phyloP scores from a whole-genome alignment of 2,113 vertebrate species.

The Ciconia stormi region DNA sequence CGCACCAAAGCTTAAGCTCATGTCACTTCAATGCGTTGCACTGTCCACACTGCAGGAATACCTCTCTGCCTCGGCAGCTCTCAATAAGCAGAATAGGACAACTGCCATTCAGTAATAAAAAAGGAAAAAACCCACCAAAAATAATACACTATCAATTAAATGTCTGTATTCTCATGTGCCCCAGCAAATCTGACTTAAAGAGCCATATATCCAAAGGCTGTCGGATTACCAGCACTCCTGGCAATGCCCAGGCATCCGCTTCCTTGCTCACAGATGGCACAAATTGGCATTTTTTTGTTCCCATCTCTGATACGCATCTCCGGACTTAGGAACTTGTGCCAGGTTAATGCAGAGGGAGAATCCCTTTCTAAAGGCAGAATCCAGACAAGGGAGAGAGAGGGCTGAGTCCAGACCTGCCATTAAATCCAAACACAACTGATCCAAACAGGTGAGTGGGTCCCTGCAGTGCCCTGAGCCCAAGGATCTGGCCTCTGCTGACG shows the following conservation, averaged over 20 bases:
- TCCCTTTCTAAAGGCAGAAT: not conserved
- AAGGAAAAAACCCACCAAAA: not conserved
- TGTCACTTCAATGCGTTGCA: not conserved
- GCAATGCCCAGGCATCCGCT: accelerated
- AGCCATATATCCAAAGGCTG: not conserved
- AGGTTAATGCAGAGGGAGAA: not conserved
- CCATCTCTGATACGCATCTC: not conserved
- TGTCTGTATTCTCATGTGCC: not conserved
- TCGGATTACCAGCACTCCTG: not conserved
- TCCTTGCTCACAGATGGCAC: not conserved
- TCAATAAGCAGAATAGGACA: not conserved
- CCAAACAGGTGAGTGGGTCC: accelerated
- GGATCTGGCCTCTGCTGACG: not conserved
- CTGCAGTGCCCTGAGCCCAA: not conserved
- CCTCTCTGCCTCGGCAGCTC: not conserved
- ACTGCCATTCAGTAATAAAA: not conserved
- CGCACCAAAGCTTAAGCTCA: not conserved
- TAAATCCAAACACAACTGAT: not conserved
- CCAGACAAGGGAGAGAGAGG: not conserved
- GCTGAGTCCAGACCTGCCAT: not conserved
- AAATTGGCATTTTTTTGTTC: not conserved
- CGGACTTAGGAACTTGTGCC: accelerated
- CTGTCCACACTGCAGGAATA: not conserved
- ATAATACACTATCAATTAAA: not conserved
- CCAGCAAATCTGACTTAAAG: not conserved